A percentile compares a stretch with the other conserved stretches of the same genome.
These are phyloP conservation scores for Phaethon lepturus DNA, from an alignment of 2,113 vertebrate species.

Conservation along the genomic window DNA sequence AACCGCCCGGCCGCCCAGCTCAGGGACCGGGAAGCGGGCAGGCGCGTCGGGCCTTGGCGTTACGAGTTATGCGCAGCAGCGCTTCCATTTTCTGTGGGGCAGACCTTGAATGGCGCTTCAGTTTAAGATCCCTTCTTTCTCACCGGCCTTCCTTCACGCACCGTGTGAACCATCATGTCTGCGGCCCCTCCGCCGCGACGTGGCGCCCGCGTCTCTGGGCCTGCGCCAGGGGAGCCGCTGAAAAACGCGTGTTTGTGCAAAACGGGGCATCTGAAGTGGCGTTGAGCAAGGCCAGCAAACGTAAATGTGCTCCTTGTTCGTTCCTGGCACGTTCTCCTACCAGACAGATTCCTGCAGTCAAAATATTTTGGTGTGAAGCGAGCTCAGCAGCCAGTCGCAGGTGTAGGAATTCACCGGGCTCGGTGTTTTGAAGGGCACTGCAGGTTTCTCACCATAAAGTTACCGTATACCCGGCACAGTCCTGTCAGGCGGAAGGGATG, in stretches of 20 bases:
- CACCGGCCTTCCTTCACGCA: rapidly evolving
- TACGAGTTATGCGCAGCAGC: rapidly evolving
- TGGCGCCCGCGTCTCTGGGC: background rate
- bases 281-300: background rate
- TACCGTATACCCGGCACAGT: rapidly evolving
- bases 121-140: background rate
- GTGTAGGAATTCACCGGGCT: background rate
- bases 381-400: background rate
- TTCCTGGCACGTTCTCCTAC: background rate
- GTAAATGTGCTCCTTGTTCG: constrained; percentile 16
- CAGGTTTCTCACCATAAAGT: background rate
- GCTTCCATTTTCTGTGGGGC: background rate
- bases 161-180: rapidly evolving
- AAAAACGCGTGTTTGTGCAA: background rate
- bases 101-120: rapidly evolving
- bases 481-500: background rate
- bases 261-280: background rate
- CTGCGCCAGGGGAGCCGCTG: background rate
- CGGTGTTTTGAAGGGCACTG: background rate
- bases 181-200: background rate
- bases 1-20: no score
- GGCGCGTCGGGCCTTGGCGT: rapidly evolving
- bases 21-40: rapidly evolving
- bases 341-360: background rate
- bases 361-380: background rate